Percentiles rank a stretch among this genome's conserved stretches.
These are phyloP conservation scores for Nasua narica DNA, from an alignment of 2,797 vertebrate genomes.

Conservation along the genomic window DNA sequence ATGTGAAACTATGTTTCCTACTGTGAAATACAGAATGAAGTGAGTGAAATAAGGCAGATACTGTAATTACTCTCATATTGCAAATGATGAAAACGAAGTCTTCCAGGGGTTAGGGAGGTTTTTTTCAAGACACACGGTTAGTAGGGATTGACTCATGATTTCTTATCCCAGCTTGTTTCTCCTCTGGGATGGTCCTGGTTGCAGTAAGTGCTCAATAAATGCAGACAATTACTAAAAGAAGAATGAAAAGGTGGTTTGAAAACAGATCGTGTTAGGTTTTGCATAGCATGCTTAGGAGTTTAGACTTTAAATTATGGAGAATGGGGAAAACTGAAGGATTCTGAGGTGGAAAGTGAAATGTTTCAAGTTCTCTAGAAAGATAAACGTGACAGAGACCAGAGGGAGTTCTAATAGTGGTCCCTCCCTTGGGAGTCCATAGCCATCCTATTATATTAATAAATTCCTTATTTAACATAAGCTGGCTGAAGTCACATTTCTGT, in stretches of 20 bases:
- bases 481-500: neutral
- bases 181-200: neutral
- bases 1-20: neutral
- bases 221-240: neutral
- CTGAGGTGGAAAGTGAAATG: neutral
- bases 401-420: neutral
- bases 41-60: neutral
- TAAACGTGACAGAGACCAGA: neutral
- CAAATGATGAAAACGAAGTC: constrained; percentile 11
- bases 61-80: neutral
- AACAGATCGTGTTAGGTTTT: neutral
- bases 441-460: neutral
- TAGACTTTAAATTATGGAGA: neutral
- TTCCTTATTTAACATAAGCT: neutral
- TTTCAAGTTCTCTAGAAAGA: neutral
- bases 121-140: neutral
- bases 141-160: neutral
- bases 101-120: neutral
- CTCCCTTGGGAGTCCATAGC: neutral
- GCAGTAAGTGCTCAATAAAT: neutral
- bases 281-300: neutral
- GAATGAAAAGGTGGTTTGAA: neutral
- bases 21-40: neutral
- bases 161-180: neutral
- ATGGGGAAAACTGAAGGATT: neutral